Percentiles rank a stretch among this genome's conserved stretches.
Conservation (phyloP, 2,113 vertebrate genomes). For the Enhydra lutris region DNA sequence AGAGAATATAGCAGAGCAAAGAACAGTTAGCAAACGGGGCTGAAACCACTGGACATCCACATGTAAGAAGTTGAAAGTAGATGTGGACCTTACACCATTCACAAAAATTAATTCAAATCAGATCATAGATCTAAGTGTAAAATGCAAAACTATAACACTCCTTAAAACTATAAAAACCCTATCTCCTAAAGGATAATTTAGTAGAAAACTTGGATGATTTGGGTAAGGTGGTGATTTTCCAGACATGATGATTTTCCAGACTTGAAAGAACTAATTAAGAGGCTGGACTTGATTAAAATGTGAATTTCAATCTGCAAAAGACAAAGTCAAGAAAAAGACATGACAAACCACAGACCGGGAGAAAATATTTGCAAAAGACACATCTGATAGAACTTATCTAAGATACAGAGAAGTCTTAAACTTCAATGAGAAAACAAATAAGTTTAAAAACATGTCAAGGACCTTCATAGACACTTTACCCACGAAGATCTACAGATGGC, state of each 20-base stretch:
- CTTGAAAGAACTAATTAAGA: background rate
- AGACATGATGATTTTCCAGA: background rate
- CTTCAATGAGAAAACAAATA: background rate
- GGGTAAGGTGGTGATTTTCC: background rate
- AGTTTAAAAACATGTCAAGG: background rate
- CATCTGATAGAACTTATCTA: background rate
- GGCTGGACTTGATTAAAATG: background rate
- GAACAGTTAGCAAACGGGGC: background rate
- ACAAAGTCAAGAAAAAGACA: background rate
- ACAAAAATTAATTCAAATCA: background rate
- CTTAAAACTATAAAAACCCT: background rate
- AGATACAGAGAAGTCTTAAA: background rate
- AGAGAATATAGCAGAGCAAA: background rate
- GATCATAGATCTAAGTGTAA: background rate
- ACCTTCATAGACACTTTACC: background rate
- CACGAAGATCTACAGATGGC: background rate
- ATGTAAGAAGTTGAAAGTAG: background rate
- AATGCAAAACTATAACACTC: background rate
- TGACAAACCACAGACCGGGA: background rate
- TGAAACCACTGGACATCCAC: background rate
- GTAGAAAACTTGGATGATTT: background rate
- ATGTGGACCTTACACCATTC: background rate
- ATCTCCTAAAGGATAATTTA: background rate
- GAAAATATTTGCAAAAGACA: background rate
- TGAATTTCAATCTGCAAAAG: background rate